Evolutionary conservation across 2,888 invertebrate genomes (phyloP).

Genomic region (Thysanoteuthis rhombus): DNA sequence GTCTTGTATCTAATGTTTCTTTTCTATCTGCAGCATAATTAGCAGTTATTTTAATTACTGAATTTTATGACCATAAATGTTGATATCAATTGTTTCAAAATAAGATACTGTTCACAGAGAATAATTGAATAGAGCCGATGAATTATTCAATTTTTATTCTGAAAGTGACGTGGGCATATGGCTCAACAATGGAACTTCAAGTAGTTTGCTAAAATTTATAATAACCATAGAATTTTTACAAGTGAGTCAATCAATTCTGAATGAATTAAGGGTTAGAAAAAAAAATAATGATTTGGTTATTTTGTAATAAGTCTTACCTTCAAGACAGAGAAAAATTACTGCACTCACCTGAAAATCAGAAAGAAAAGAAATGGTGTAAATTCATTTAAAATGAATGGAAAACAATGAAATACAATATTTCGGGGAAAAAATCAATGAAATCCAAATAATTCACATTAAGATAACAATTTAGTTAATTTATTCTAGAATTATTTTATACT

Average conservation of each 20-base stretch:
- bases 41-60: background rate
- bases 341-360: background rate
- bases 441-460: background rate
- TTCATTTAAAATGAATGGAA: background rate
- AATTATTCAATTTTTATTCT: background rate
- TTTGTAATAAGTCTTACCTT: background rate
- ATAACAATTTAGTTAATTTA: background rate
- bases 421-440: background rate
- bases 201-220: background rate
- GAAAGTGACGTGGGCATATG: background rate
- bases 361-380: background rate
- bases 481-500: background rate
- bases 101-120: background rate
- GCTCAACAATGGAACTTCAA: background rate
- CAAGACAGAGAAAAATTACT: background rate
- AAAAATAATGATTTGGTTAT: background rate
- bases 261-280: background rate
- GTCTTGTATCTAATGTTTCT: background rate
- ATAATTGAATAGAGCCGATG: background rate
- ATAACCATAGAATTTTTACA: background rate
- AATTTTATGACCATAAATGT: background rate
- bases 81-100: background rate
- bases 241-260: background rate
- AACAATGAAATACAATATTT: background rate
- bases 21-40: background rate